Base-by-base conservation (phyloP, 2,888 invertebrate genomes). In the Athalia rosae region DNA sequence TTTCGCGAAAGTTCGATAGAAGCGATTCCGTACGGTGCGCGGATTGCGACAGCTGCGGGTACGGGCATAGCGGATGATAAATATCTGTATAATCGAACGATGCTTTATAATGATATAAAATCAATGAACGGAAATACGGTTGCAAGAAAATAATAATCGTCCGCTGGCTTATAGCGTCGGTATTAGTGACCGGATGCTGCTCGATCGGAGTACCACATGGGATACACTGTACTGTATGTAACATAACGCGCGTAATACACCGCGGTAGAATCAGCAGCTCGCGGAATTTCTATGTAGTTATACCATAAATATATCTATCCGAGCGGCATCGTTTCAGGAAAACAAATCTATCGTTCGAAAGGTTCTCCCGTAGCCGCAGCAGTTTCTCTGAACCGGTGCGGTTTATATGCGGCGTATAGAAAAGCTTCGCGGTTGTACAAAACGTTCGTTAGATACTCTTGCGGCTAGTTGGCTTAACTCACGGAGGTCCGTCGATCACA, bases 401-500 rank as follows among this genome's bases (percentile, higher is more conserved):
- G 56, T 41, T 53, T 13, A 4, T 64, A 64, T 28, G 15, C 13
- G 59, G 74, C 28, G 0, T 28, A 28, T 28, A 28, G 28, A 28
- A 28, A 28, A 28, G 28, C 28, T 28, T 28, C 28, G 28, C 28
- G 28, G 28, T 28, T 28, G 62, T 62, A 48, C 50, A 74, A 74
- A 62, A 74, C 61, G 74, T 74, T 74, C 74, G 74, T 74, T 74
- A 74, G 74, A 47, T 59, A 74, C 58, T 58, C 53, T 61, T 28
- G 28, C 28, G 43, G 62, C 62, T 74, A 74, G 74, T 74, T 74
- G 74, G 74, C 15, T 61, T 7, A 9, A 62, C 11, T 11, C 74
- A 62, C 74, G 74, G 74, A 62, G 74, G 74, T 74, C 28, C 74
- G 74, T 74, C 59, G 59, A 74, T 74, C 74, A 74, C 74, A 8